Percentiles rank a stretch among this genome's conserved stretches.
Conservation (phyloP, 2,797 vertebrate genomes). For the Lophura swinhoii region DNA sequence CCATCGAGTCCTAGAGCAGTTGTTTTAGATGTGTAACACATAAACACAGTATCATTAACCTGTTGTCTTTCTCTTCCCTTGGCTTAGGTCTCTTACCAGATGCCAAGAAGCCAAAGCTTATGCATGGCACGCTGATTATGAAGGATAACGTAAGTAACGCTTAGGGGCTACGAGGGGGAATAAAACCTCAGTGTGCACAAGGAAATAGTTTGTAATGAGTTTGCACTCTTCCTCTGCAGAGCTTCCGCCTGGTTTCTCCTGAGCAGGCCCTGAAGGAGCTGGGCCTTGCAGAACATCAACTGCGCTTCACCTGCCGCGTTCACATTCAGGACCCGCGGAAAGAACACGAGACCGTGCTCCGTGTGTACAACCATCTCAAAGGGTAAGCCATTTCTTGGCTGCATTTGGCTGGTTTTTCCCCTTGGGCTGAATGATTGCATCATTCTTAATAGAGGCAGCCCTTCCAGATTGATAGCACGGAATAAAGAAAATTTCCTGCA, state of each 20-base stretch:
- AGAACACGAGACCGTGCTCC: slow-evolving; percentile 87
- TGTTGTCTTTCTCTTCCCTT: background rate
- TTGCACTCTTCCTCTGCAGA: slow-evolving; percentile 72
- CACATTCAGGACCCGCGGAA: slow-evolving; percentile 93
- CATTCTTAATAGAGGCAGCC: rapidly evolving
- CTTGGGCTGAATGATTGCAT: rapidly evolving
- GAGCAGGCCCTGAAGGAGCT: slow-evolving; percentile 97
- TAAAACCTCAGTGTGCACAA: too few relatives aligned
- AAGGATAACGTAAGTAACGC: slow-evolving; percentile 90
- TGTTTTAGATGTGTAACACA: rapidly evolving
- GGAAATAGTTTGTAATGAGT: rapidly evolving
- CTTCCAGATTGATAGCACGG: background rate
- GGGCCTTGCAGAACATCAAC: slow-evolving; percentile 93
- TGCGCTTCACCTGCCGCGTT: slow-evolving; percentile 95
- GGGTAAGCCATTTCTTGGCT: slow-evolving; percentile 74
- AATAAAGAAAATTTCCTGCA: background rate
- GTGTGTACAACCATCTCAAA: slow-evolving; percentile 93
- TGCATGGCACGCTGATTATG: slow-evolving; percentile 96
- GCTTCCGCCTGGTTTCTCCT: slow-evolving; percentile 90
- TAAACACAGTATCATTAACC: rapidly evolving
- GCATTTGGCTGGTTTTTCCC: rapidly evolving
- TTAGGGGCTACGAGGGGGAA: background rate
- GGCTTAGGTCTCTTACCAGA: slow-evolving; percentile 87
- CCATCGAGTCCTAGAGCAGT: rapidly evolving
- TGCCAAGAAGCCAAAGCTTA: slow-evolving; percentile 90